Evolutionary conservation across 1,140 invertebrate species (phyloP), one percentile per base, ranked within the genome.

Genomic region (Oryctes rhinoceros): DNA sequence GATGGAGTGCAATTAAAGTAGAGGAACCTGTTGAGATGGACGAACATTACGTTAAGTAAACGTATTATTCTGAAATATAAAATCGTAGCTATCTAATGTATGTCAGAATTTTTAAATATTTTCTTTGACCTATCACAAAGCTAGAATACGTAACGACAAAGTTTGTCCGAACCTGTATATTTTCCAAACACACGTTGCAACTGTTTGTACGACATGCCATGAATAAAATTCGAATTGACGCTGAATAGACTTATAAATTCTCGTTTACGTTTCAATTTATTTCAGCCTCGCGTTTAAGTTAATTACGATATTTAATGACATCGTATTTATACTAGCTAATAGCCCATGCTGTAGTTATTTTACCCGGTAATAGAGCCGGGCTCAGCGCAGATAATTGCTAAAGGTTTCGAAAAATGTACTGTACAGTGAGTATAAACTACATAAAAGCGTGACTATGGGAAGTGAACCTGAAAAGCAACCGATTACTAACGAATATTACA

Each of bases 221-320:
- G 74, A 76, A 76, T 76, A 76, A 76, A 48, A 76, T 20, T 35
- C 74, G 15, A 76, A 76, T 47, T 76, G 74, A 76, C 74, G 15
- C 74, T 76, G 74, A 76, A 76, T 76, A 20, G 74, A 76, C 74
- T 76, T 76, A 76, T 76, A 76, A 76, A 76, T 76, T 76, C 74
- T 11, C 44, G 74, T 39, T 76, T 76, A 76, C 74, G 44, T 74
- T 74, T 74, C 71, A 74, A 74, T 74, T 35, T 74, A 74, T 74
- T 18, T 62, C 53, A n/a, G 13, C 65, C 65, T 67, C 20, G 20
- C 65, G 65, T n/a, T 67, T 67, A 67, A 67, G 65, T 67, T 67
- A 67, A 67, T 67, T 67, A 67, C 65, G 65, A 67, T 67, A 67
- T 15, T 53, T 53, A 53, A 53, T 53, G 49, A 53, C 49, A 18